These are phyloP conservation scores for Galerucella nymphaeae DNA, from an alignment of 2,888 invertebrate genomes.

Conservation along the genomic window DNA sequence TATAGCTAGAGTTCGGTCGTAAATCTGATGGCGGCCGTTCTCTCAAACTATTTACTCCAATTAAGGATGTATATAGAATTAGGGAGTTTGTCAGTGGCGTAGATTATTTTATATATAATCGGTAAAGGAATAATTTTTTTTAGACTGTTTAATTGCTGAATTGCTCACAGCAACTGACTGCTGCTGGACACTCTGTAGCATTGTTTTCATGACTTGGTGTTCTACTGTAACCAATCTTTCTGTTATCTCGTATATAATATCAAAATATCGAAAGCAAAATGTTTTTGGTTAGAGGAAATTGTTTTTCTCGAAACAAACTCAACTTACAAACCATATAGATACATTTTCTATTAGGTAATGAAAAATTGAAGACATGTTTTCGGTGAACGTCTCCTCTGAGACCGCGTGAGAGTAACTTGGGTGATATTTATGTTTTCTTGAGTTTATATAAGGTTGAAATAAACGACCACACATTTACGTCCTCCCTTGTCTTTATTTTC, in stretches of 20 bases:
- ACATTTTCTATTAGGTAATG: slow-evolving; percentile 35
- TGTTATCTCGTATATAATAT: too few species aligned
- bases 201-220: too few species aligned
- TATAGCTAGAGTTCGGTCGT: neutral
- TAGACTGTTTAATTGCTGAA: too few species aligned
- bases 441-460: slow-evolving; percentile 36
- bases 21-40: slow-evolving; percentile 6
- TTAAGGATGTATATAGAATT: neutral
- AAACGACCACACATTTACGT: slow-evolving; percentile 30
- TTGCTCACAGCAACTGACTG: too few species aligned
- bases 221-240: too few species aligned
- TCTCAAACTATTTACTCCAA: neutral
- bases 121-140: too few species aligned
- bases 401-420: slow-evolving; percentile 39
- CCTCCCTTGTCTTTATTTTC: neutral
- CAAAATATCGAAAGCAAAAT: too few species aligned
- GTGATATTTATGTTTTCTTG: slow-evolving; percentile 43
- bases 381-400: slow-evolving; percentile 42
- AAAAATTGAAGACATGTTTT: slow-evolving; percentile 40
- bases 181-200: too few species aligned
- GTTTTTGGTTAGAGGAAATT: too few species aligned
- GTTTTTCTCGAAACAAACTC: neutral
- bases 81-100: neutral
- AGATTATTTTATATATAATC: too few species aligned
- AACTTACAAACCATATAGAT: slow-evolving; percentile 10